These are phyloP conservation scores for Callyntrura guangdongensis DNA, from an alignment of 2,888 invertebrate genomes.

Conservation along the genomic window DNA sequence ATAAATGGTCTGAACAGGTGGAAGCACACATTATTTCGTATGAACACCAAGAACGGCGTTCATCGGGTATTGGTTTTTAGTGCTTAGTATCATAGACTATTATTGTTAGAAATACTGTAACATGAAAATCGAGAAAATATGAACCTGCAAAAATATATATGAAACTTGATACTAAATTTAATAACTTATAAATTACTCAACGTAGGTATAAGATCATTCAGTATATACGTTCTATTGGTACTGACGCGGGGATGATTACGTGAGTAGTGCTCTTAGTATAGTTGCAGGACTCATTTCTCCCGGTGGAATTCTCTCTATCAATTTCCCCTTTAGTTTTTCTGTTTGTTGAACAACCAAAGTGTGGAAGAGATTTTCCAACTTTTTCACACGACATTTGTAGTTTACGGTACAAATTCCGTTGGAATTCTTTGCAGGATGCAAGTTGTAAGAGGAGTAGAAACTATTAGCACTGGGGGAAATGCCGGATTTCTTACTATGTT, in stretches of 20 bases:
- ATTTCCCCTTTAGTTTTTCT: conserved; percentile 79
- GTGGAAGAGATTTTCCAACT: conserved; percentile 83
- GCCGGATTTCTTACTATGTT: conserved; percentile 52
- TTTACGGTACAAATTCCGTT: conserved; percentile 72
- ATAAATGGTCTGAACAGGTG: no score
- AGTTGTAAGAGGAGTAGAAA: conserved; percentile 61
- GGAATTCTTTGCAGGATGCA: conserved; percentile 66
- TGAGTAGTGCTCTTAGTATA: conserved; percentile 80
- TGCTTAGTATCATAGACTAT: no score
- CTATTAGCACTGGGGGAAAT: neutral
- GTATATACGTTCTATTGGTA: no score
- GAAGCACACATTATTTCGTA: no score
- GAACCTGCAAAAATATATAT: no score
- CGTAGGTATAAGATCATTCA: conserved; percentile 16
- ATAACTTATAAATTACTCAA: conserved; percentile 27
- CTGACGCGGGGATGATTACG: conserved; percentile 9
- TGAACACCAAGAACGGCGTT: no score
- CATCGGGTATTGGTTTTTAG: no score
- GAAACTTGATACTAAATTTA: no score
- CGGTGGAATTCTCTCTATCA: conserved; percentile 80
- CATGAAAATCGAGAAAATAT: no score
- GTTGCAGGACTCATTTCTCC: conserved; percentile 79
- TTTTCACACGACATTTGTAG: conserved; percentile 83
- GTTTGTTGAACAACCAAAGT: conserved; percentile 81
- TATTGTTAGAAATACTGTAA: no score